Conservation (phyloP, 2,888 invertebrate species). For the Neocrepidodera transversa region DNA sequence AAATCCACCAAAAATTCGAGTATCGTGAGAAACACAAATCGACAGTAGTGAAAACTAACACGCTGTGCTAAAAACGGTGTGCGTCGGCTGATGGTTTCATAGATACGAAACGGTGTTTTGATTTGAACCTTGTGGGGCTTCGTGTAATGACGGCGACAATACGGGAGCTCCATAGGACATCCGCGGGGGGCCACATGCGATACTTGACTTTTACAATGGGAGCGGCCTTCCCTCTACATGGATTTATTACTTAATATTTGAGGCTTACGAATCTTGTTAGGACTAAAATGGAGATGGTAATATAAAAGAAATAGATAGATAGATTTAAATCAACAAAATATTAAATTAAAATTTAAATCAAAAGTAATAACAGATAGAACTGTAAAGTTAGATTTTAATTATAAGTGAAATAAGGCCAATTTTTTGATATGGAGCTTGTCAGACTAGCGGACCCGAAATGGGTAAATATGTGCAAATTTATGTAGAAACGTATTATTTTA, state of each 20-base stretch:
- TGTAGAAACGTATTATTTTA: too few relatives aligned
- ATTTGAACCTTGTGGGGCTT: slow-evolving; percentile 42
- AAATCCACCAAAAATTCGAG: slow-evolving; percentile 31
- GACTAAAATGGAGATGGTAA: not conserved
- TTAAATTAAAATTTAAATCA: too few relatives aligned
- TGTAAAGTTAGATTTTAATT: too few relatives aligned
- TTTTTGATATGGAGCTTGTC: too few relatives aligned
- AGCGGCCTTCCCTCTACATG: slow-evolving; percentile 23
- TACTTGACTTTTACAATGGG: slow-evolving; percentile 44
- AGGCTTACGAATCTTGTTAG: not conserved
- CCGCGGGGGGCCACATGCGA: slow-evolving; percentile 45
- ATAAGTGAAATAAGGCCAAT: too few relatives aligned
- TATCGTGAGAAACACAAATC: slow-evolving; percentile 42
- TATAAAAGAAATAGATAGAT: too few relatives aligned
- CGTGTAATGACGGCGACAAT: slow-evolving; percentile 48
- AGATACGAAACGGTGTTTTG: slow-evolving; percentile 44
- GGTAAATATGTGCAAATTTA: too few relatives aligned
- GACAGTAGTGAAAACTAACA: slow-evolving; percentile 36
- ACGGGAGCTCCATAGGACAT: slow-evolving; percentile 36
- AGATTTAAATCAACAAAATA: too few relatives aligned
- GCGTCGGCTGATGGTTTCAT: slow-evolving; percentile 40
- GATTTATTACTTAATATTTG: slow-evolving; percentile 24
- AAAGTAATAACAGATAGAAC: too few relatives aligned
- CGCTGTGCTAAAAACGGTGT: slow-evolving; percentile 41
- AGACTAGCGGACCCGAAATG: too few relatives aligned